A percentile compares a stretch with the other conserved stretches of the same genome.
phyloP scores from a whole-genome alignment of 1,140 invertebrate genomes.

The Coelopa frigida region DNA sequence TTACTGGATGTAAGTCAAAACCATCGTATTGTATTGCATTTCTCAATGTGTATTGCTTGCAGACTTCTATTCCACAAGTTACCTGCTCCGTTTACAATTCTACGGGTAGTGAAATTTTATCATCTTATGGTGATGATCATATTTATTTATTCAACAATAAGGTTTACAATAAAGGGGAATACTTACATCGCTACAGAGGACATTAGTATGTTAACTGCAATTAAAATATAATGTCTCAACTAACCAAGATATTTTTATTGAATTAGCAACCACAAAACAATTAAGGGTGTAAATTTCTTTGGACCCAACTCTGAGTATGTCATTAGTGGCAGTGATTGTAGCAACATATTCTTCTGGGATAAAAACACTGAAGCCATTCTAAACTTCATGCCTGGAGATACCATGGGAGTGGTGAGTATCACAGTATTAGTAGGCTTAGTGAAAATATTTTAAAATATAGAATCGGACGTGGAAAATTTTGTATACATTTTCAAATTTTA shows the following conservation, averaged over 20 bases:
- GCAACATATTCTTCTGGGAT: conserved; percentile 93
- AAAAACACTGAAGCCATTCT: conserved; percentile 81
- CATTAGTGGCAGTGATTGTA: conserved; percentile 90
- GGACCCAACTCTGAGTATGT: conserved; percentile 85
- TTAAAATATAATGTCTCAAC: background rate
- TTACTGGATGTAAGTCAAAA: conserved; percentile 24
- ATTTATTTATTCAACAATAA: conserved; percentile 84
- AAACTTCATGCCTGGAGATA: conserved; percentile 78
- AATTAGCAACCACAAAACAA: conserved; percentile 63
- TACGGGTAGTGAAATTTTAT: conserved; percentile 83
- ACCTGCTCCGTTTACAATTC: conserved; percentile 88
- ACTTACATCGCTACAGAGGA: conserved; percentile 68
- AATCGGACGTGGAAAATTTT: background rate
- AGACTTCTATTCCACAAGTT: conserved; percentile 51
- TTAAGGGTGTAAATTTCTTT: conserved; percentile 92
- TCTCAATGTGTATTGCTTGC: background rate
- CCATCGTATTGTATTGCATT: background rate
- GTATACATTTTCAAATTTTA: conserved; percentile 25
- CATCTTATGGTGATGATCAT: conserved; percentile 88
- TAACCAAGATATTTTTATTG: too few relatives aligned
- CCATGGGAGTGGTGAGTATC: conserved; percentile 72
- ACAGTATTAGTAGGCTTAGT: background rate
- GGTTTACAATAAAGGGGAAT: conserved; percentile 48
- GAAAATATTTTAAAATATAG: background rate
- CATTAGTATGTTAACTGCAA: conserved; percentile 47